Conservation (phyloP, 2,888 invertebrate genomes). For the Campaea margaritaria region DNA sequence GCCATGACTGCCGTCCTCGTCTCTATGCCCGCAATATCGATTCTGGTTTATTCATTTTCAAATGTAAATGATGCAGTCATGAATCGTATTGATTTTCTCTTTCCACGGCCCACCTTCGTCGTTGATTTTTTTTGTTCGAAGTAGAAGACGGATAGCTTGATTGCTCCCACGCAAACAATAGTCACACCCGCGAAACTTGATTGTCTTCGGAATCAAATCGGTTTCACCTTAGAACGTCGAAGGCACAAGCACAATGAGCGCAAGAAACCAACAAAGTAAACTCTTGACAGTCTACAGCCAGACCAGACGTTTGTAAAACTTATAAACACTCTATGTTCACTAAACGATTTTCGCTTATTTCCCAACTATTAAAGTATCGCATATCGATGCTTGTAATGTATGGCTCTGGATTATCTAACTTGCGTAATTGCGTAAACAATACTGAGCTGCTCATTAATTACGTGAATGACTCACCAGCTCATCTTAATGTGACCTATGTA, state of each 20-base stretch:
- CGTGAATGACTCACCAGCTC: slow-evolving; percentile 38
- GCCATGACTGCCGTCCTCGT: neutral
- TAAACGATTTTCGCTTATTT: too few species aligned
- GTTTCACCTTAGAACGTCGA: slow-evolving; percentile 66
- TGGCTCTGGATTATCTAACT: slow-evolving; percentile 16
- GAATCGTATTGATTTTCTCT: slow-evolving; percentile 25
- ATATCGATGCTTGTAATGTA: slow-evolving; percentile 34
- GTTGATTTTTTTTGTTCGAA: slow-evolving; percentile 60
- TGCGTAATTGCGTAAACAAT: slow-evolving; percentile 14
- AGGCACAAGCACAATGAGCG: slow-evolving; percentile 15
- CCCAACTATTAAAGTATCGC: too few species aligned
- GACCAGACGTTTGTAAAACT: neutral
- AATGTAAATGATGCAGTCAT: neutral
- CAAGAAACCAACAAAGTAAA: slow-evolving; percentile 1
- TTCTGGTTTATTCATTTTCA: neutral
- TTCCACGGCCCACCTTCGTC: slow-evolving; percentile 33
- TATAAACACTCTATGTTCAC: slow-evolving; percentile 37
- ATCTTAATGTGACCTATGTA: slow-evolving; percentile 42
- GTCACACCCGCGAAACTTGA: slow-evolving; percentile 66
- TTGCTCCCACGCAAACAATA: slow-evolving; percentile 79
- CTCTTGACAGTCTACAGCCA: neutral
- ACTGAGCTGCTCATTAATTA: slow-evolving; percentile 21
- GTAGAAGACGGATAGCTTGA: slow-evolving; percentile 55
- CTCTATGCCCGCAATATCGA: neutral
- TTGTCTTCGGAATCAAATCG: slow-evolving; percentile 72